These are phyloP conservation scores for Calcarius lapponicus DNA, from an alignment of 2,797 vertebrate genomes.

Conservation along the genomic window DNA sequence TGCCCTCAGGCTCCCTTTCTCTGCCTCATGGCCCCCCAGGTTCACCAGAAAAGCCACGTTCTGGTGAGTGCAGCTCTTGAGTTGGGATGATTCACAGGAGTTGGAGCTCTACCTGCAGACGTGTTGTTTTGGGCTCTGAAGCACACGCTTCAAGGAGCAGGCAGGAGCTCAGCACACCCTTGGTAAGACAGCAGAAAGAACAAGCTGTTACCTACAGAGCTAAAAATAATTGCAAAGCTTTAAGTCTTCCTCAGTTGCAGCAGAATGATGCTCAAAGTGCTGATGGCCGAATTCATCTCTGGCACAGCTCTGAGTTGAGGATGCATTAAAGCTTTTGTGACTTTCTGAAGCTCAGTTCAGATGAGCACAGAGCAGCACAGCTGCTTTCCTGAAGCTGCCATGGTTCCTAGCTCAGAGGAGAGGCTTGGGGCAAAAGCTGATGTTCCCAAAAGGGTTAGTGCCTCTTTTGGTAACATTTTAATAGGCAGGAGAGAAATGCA, in stretches of 20 bases:
- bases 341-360: slow-evolving; percentile 21
- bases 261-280: background rate
- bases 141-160: background rate
- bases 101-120: background rate
- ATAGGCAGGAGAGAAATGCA: background rate
- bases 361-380: fast-evolving
- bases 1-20: background rate
- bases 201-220: background rate
- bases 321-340: slow-evolving; percentile 16
- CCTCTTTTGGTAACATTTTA: background rate
- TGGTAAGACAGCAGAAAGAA: slow-evolving; percentile 9
- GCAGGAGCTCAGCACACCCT: background rate
- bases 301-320: background rate
- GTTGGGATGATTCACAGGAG: background rate
- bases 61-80: background rate
- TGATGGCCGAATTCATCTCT: background rate
- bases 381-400: background rate
- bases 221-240: slow-evolving; percentile 40
- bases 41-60: background rate
- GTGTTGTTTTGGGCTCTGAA: background rate
- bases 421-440: background rate
- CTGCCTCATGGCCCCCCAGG: background rate
- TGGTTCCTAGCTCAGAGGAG: background rate
- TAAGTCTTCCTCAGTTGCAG: background rate
- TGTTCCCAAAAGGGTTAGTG: background rate